Conservation (phyloP, 2,888 invertebrate genomes). For the Lampropteryx suffumata region DNA sequence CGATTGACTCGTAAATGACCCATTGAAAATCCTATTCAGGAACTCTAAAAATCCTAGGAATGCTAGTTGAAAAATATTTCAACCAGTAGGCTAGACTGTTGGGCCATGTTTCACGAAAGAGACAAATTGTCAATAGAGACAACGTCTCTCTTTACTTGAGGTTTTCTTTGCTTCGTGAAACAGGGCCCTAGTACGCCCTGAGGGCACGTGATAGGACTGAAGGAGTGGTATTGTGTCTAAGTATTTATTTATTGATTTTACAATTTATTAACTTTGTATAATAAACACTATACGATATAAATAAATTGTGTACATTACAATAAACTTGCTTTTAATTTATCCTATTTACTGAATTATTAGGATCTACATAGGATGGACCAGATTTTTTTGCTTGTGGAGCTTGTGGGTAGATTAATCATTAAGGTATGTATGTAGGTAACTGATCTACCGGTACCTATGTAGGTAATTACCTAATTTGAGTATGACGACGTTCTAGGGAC, state of each 20-base stretch:
- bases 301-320: slow-evolving; percentile 82
- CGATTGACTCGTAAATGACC: slow-evolving; percentile 20
- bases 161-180: slow-evolving; percentile 4
- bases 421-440: no score
- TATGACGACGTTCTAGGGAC: no score
- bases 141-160: no score
- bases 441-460: no score
- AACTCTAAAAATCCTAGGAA: slow-evolving; percentile 51
- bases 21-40: slow-evolving; percentile 1
- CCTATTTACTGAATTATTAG: not conserved
- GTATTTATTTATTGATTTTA: slow-evolving; percentile 82
- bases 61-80: slow-evolving; percentile 65
- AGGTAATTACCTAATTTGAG: no score
- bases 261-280: slow-evolving; percentile 83
- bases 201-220: slow-evolving; percentile 74
- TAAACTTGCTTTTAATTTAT: slow-evolving; percentile 65
- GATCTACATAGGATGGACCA: no score
- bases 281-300: slow-evolving; percentile 79
- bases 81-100: slow-evolving; percentile 43
- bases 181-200: slow-evolving; percentile 61
- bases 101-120: slow-evolving; percentile 2
- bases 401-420: no score
- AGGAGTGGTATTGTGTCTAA: slow-evolving; percentile 55
- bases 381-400: no score
- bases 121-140: no score